Evolutionary conservation across 2,113 vertebrate species (phyloP), one percentile per base, ranked within the genome.

Genomic region (Vulpes ferrilata): DNA sequence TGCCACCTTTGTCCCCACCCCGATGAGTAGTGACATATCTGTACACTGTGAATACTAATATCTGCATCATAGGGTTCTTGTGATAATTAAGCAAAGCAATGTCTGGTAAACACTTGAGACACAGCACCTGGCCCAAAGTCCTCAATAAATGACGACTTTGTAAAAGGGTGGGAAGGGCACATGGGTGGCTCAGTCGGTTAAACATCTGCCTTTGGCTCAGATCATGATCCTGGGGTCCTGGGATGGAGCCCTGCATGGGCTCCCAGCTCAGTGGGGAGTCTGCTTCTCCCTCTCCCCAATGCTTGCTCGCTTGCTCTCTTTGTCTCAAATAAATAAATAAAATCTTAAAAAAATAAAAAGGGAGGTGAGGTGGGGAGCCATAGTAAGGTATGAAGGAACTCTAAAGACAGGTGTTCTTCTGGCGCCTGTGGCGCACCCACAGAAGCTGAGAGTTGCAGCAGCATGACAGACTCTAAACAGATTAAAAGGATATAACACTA

Each of bases 341-440:
- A 69, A 67, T 67, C 30, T 67, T n/a, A 3, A 17, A n/a, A n/a
- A 43, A 22, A 51, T 15, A 2, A 7, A 4, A 2, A 3, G 3
- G 3, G 8, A 13, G 10, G 59, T n/a, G 23, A 20, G 15, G 43
- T 35, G 38, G 1, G 55, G 16, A 30, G 32, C 10, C 17, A 82
- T 16, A 16, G 11, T 69, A 76, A 48, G 48, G 16, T 17, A 10
- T 11, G 15, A 43, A 81, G 43, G 35, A 59, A 12, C 51, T 25
- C 30, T 15, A 35, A 79, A 17, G 17, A 35, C 53, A 62, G 6
- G 17, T 2, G 32, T 4, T 35, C 17, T 6, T 79, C 35, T 19
- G 15, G 2, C 7, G 35, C 5, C 57, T 7, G 32, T 1, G 19
- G 25, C 1, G 19, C 7, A 2, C 27, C 12, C 16, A 23, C 2